phyloP scores from a whole-genome alignment of 2,888 invertebrate genomes.

The Metallyticus violacea region DNA sequence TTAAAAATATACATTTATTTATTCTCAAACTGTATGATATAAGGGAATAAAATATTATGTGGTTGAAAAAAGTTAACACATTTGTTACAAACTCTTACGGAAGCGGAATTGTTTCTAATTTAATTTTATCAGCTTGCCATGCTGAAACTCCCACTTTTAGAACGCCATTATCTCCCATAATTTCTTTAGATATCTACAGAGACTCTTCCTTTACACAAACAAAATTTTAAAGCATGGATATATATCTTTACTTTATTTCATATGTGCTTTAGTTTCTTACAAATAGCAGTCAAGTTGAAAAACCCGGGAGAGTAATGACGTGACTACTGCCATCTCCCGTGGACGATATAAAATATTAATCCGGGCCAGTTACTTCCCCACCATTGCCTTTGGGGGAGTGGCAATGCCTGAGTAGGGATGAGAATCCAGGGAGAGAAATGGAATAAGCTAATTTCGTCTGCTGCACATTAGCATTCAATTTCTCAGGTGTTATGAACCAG shows the following conservation, averaged over 20 bases:
- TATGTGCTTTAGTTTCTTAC: background rate
- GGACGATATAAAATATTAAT: background rate
- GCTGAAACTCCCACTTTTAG: too few relatives aligned
- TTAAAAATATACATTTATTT: background rate
- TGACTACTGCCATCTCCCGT: constrained; percentile 18
- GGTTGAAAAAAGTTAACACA: too few relatives aligned
- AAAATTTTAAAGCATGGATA: too few relatives aligned
- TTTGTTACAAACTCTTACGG: too few relatives aligned
- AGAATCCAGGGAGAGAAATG: constrained; percentile 1
- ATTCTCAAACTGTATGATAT: background rate
- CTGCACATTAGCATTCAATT: background rate
- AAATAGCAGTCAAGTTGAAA: background rate
- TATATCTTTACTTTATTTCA: too few relatives aligned
- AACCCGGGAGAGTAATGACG: background rate
- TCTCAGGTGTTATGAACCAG: too few relatives aligned
- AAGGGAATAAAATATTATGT: too few relatives aligned
- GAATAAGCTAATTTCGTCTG: background rate
- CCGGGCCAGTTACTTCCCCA: background rate
- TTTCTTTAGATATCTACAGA: too few relatives aligned
- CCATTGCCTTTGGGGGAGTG: background rate
- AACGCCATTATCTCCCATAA: too few relatives aligned
- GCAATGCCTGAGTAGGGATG: background rate
- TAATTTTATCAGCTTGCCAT: too few relatives aligned
- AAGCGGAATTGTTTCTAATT: too few relatives aligned
- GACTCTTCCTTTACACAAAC: too few relatives aligned